Evolutionary conservation across 2,888 invertebrate species (phyloP).

Genomic region (Ceraclea dissimilis): DNA sequence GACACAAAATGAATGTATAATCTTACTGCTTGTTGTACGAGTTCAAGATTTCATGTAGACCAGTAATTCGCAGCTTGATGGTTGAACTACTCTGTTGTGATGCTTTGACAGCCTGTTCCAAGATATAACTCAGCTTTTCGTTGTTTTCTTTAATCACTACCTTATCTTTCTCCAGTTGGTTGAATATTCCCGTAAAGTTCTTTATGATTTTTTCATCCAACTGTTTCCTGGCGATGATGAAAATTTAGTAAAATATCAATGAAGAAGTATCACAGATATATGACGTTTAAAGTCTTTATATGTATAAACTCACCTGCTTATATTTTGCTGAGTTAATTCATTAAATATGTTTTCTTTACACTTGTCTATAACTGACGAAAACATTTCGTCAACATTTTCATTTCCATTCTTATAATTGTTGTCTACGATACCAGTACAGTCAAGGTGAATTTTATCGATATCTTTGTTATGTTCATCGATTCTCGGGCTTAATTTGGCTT

Average conservation of each 20-base stretch:
- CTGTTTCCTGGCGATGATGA: conserved; percentile 33
- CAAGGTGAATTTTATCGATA: too few species aligned
- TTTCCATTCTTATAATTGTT: neutral
- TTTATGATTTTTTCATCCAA: conserved; percentile 33
- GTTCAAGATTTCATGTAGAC: conserved; percentile 34
- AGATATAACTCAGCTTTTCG: conserved; percentile 38
- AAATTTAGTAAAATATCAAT: neutral
- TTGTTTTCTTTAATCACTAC: conserved; percentile 39
- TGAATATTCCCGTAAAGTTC: conserved; percentile 33
- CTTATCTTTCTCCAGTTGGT: conserved; percentile 36
- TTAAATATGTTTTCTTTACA: neutral
- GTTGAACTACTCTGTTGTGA: conserved; percentile 37
- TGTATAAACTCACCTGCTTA: neutral
- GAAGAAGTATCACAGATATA: neutral
- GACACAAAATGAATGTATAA: neutral
- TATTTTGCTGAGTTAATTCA: neutral
- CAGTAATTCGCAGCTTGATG: conserved; percentile 36
- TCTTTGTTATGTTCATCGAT: too few species aligned
- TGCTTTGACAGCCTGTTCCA: conserved; percentile 36
- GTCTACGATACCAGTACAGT: too few species aligned
- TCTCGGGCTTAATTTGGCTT: neutral
- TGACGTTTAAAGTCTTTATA: neutral
- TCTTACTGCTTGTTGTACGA: conserved; percentile 36
- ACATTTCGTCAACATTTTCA: neutral
- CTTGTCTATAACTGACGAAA: neutral